Evolutionary conservation across 1,140 invertebrate genomes (phyloP).

Genomic region (Leptopilina clavipes): DNA sequence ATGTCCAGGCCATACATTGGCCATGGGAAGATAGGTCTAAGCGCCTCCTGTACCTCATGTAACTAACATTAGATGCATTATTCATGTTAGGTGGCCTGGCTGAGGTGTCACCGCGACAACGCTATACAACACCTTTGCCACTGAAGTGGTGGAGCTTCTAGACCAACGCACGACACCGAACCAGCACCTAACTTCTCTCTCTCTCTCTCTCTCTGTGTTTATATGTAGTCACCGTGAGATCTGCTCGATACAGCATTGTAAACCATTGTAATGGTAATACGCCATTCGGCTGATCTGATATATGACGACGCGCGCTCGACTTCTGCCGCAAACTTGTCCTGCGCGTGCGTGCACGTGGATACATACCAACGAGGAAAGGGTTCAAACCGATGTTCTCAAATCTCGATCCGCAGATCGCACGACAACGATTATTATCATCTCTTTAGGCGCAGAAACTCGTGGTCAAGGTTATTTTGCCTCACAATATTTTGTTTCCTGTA

Average conservation of each 20-base stretch:
- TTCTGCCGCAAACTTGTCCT: conserved; percentile 32
- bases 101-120: conserved; percentile 52
- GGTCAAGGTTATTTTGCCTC: background rate
- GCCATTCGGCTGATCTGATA: conserved; percentile 49
- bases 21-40: conserved; percentile 58
- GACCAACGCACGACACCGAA: conserved; percentile 1
- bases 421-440: conserved; percentile 2
- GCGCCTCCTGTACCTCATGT: conserved; percentile 63
- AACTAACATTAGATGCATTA: conserved; percentile 69
- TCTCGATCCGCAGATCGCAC: background rate
- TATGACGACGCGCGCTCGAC: conserved; percentile 37
- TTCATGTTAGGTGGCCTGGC: conserved; percentile 59
- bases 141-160: background rate
- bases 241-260: conserved; percentile 59
- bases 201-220: background rate
- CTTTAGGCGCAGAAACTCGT: background rate
- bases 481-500: background rate
- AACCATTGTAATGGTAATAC: conserved; percentile 67
- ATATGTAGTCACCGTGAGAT: conserved; percentile 53
- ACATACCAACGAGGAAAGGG: background rate
- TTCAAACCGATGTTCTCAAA: conserved; percentile 9
- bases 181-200: too few species aligned
- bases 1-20: conserved; percentile 54
- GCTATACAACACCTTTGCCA: conserved; percentile 26
- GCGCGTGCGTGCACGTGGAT: conserved; percentile 22